Evolutionary conservation across 2,888 invertebrate species (phyloP), one percentile per base, ranked within the genome.

Genomic region (Trichacis sp.): DNA sequence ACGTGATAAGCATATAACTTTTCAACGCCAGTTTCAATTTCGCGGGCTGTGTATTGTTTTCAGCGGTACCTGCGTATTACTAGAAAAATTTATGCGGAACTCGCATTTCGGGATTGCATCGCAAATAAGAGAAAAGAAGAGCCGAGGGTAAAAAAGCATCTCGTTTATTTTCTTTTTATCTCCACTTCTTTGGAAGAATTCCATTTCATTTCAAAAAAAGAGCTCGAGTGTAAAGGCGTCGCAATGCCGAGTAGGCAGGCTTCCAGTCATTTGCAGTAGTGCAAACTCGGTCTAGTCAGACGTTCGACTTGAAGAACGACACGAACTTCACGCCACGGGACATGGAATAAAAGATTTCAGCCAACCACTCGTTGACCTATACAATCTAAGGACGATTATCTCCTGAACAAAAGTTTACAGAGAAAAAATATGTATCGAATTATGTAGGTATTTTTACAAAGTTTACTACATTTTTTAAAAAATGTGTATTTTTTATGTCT

Each of bases 151-250:
- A 33, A 50, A 33, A 17, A 18, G 12, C 19, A 6, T 47, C 46
- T 57, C 54, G 29, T 50, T 61, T 61, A 65, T 58, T 61, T 65
- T 65, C 65, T 62, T 66, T 66, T 61, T 66, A 66, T 66, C 58
- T 47, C 12, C 43, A 40, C 38, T 62, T 56, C 61, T 61, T 66
- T 61, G 54, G 65, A 66, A 61, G 50, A 61, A 66, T 66, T 66
- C 66, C 66, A 66, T 66, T 66, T 59, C 66, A 62, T 66, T 66
- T 58, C 58, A 59, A 59, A 66, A 66, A 66, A 66, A 54, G 62
- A 58, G 62, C 55, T 66, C 51, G 55, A 66, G 62, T 59, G 66
- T 62, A 66, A 62, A 62, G 61, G 62, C 62, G 66, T 66, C 62
- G 59, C 61, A 62, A 48, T 66, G 58, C 66, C 66, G 62, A 66